These are phyloP conservation scores for Chrysogorgia sp. DNA, from an alignment of 92 coral and sea anemone genomes.

Conservation along the genomic window DNA sequence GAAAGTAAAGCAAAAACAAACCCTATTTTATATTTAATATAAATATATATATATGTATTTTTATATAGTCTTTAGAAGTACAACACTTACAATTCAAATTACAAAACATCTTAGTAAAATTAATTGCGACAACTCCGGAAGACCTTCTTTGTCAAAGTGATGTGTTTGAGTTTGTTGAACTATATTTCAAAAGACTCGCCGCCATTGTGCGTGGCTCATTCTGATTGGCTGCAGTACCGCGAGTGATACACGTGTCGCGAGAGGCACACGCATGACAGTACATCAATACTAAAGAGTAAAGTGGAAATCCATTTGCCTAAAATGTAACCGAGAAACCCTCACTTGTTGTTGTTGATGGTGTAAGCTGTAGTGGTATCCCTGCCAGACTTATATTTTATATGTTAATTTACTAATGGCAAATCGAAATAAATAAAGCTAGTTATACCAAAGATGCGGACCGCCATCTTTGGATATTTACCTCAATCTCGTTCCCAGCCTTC, in stretches of 20 bases:
- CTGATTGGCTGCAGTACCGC: slow-evolving; percentile 73
- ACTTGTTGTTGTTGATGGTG: no score
- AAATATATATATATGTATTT: neutral
- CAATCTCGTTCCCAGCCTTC: no score
- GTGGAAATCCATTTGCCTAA: no score
- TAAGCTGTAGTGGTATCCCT: no score
- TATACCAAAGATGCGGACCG: no score
- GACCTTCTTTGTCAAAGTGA: slow-evolving; percentile 17
- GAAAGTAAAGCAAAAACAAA: slow-evolving; percentile 36
- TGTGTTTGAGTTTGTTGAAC: slow-evolving; percentile 18
- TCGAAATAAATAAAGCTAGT: no score
- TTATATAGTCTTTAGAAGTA: slow-evolving; percentile 53
- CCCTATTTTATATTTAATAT: neutral
- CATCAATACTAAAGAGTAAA: no score
- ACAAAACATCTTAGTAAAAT: slow-evolving; percentile 18
- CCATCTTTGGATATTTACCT: no score
- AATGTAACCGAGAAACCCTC: no score
- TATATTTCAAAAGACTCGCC: slow-evolving; percentile 63
- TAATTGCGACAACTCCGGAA: neutral
- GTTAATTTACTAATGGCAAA: no score
- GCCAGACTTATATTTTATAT: no score
- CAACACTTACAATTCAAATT: slow-evolving; percentile 45
- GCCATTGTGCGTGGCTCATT: slow-evolving; percentile 87
- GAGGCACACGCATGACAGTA: neutral
- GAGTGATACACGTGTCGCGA: slow-evolving; percentile 5